phyloP scores from a whole-genome alignment of 2,888 invertebrate genomes.

The Cheilosia urbana region DNA sequence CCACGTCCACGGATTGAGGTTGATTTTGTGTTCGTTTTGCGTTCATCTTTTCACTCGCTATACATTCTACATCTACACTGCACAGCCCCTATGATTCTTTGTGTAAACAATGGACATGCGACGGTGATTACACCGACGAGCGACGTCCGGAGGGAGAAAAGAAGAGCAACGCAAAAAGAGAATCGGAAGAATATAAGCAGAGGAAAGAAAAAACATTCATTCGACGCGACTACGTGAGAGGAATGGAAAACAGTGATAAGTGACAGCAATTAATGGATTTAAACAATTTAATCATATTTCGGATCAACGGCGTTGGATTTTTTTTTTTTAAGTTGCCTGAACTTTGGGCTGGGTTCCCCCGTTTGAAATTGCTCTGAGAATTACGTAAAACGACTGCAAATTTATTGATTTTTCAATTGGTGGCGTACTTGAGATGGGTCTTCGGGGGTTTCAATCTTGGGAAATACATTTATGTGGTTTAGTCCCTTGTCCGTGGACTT shows the following conservation, averaged over 20 bases:
- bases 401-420: too few species aligned
- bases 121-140: not conserved
- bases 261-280: conserved; percentile 68
- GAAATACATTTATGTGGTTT: too few species aligned
- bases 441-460: too few species aligned
- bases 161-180: conserved; percentile 3
- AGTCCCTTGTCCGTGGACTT: too few species aligned
- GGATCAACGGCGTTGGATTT: conserved; percentile 34
- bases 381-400: not conserved
- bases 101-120: conserved; percentile 60
- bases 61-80: too few species aligned
- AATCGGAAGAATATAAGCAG: conserved; percentile 8
- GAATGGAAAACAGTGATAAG: conserved; percentile 60
- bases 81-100: conserved; percentile 38
- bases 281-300: conserved; percentile 63
- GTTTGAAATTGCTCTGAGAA: not conserved
- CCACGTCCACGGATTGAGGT: conserved; percentile 46
- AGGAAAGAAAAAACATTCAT: not conserved
- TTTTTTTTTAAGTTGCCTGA: conserved; percentile 28
- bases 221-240: conserved; percentile 43
- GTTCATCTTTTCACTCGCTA: conserved; percentile 3
- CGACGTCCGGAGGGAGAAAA: not conserved
- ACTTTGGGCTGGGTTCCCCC: conserved; percentile 4
- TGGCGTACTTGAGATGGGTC: too few species aligned
- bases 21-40: conserved; percentile 37